Base-by-base conservation (phyloP, 2,888 invertebrate genomes). In the Anoplius nigerrimus region DNA sequence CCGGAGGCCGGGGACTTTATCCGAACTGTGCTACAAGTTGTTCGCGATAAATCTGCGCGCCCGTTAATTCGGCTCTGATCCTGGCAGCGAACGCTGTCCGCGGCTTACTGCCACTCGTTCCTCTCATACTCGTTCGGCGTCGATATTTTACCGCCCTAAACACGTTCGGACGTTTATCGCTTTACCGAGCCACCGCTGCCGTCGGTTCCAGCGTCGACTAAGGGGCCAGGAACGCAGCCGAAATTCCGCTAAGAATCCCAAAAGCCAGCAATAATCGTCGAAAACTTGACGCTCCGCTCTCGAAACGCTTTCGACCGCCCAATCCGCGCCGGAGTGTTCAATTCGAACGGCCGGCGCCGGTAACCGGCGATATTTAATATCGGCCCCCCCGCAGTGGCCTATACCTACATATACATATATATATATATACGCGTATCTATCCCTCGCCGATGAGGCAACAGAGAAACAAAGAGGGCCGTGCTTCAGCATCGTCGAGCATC, bases 141-240 rank as follows among this genome's bases (percentile, higher is more conserved):
- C 71, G 69, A 74, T 76, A 76, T 76, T 76, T 75, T 69, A 76
- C 69, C 69, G 61, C 56, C 59, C 22, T 60, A 70, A 76, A 70
- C 69, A 69, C 61, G 24, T 46, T n/a, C 58, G 45, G 76, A 76
- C 76, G 67, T 76, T 76, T 76, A 66, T 66, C 52, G 67, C 62
- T 34, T 18, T 13, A 43, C 48, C 56, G 13, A 58, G 48, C 56
- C 46, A n/a, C n/a, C 16, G 16, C 16, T 16, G 27, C 24, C 24
- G 45, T 11, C 51, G 18, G 18, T n/a, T 13, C 21, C 43, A n/a
- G 54, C 42, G 62, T 20, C 34, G 54, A 43, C 55, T 62, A 60
- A 52, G 27, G 46, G 56, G 70, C 60, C 48, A 63, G 63, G 63
- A 34, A 34, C 11, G 34, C 34, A 2, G 34, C 34, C 34, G 34